Base-by-base conservation (phyloP, 1,140 invertebrate genomes). In the Saccostrea cuccullata region DNA sequence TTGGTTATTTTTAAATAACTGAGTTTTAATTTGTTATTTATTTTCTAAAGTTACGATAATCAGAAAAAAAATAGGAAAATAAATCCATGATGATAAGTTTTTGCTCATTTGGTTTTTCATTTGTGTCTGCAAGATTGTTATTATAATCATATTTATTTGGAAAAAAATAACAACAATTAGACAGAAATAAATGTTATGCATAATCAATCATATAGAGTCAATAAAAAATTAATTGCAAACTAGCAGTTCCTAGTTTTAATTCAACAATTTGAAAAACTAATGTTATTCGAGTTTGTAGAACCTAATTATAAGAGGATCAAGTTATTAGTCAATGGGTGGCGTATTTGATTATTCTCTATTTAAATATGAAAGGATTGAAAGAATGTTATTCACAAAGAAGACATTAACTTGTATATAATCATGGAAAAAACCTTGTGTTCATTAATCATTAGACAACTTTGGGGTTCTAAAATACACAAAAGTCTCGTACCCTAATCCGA, bases 401-500 rank as follows among this genome's bases (percentile, higher is more conserved):
- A 26, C 30, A 17, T 77, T 77, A 36, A 77, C 13, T 77, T 12
- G 9, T 77, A 26, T 77, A 30, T 26, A 30, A 4, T 11, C 30
- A 26, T 36, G 11, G 70, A 15, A 26, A 77, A 64, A 47, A 77
- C 26, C 2, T 13, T 77, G 9, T 77, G 13, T 77, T 23, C 70
- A 30, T 77, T 11, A 77, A 30, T 77, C 70, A 30, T 77, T 17
- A 36, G 11, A 77, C 70, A 26, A 77, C 70, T 30, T 30, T 77
- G 26, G 70, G 23, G 26, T 30, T 30, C 30, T 30, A 13, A 36
- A 11, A 3, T 30, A 30, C 26, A 36, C 23, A 30, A 77, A 30
- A 77, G 70, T 12, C 70, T 13, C 70, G 23, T 77, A 77, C 70
- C 70, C 30, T 77, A 77, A 77, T 36, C 70, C 70, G 70, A 77